phyloP scores from a whole-genome alignment of 2,797 vertebrate species.

The Tenualosa thibaudeaui region DNA sequence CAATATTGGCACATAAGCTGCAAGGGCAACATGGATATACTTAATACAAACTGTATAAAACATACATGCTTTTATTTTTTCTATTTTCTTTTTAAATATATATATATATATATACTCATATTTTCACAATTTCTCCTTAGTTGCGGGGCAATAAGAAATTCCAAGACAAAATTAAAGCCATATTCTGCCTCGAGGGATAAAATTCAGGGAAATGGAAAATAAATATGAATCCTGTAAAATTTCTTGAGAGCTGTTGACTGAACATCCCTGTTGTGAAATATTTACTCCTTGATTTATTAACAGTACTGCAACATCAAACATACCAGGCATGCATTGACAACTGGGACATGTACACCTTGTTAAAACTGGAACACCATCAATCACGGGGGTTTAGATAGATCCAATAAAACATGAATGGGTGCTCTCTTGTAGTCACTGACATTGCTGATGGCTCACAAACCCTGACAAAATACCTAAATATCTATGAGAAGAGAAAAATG shows the following conservation, averaged over 20 bases:
- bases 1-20: conserved; percentile 98
- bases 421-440: conserved; percentile 58
- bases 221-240: conserved; percentile 51
- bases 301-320: conserved; percentile 77
- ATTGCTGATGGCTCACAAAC: conserved; percentile 64
- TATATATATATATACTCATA: conserved; percentile 69
- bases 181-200: conserved; percentile 75
- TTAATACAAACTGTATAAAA: conserved; percentile 99
- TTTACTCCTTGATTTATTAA: conserved; percentile 57
- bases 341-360: conserved; percentile 67
- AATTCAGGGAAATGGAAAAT: conserved; percentile 33
- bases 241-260: conserved; percentile 58
- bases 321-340: conserved; percentile 79
- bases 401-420: conserved; percentile 48
- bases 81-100: conserved; percentile 66
- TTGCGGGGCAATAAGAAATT: conserved; percentile 82
- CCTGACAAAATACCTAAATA: conserved; percentile 59
- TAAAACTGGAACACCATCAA: conserved; percentile 51
- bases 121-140: conserved; percentile 77
- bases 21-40: conserved; percentile 95
- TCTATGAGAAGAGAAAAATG: conserved; percentile 39
- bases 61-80: conserved; percentile 89
- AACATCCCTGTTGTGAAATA: conserved; percentile 57
- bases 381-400: conserved; percentile 50
- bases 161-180: conserved; percentile 85